Conservation (phyloP, 2,888 invertebrate genomes). For the Empis stercorea region DNA sequence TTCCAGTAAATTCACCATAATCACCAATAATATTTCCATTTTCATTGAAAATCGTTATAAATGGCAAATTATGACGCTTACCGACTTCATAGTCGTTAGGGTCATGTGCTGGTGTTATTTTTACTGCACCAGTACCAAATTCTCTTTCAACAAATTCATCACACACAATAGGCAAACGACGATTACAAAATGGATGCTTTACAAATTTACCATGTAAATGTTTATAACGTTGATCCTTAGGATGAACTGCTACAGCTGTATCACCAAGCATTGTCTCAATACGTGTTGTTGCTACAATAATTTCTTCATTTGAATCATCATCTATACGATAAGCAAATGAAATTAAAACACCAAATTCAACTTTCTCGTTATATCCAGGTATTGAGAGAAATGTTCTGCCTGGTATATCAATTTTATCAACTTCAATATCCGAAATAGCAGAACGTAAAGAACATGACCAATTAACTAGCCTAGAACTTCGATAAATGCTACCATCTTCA, state of each 20-base stretch:
- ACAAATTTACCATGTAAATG: constrained; percentile 70
- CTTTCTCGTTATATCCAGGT: constrained; percentile 56
- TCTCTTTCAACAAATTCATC: constrained; percentile 90
- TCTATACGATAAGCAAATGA: constrained; percentile 83
- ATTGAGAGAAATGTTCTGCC: constrained; percentile 77
- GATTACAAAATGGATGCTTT: constrained; percentile 75
- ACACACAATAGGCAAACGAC: constrained; percentile 73
- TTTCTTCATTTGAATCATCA: constrained; percentile 49
- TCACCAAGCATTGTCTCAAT: constrained; percentile 98
- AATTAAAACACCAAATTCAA: constrained; percentile 88
- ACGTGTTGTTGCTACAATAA: constrained; percentile 92
- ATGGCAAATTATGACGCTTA: constrained; percentile 72
- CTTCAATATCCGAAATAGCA: constrained; percentile 98
- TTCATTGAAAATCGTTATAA: constrained; percentile 82
- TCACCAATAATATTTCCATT: constrained; percentile 72
- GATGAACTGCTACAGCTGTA: constrained; percentile 96
- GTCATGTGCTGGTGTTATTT: constrained; percentile 97
- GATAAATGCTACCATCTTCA: constrained; percentile 78
- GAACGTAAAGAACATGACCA: constrained; percentile 96
- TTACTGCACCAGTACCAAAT: constrained; percentile 97
- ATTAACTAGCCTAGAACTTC: constrained; percentile 89
- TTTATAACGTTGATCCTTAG: constrained; percentile 73
- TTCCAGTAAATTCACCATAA: constrained; percentile 67
- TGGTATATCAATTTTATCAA: constrained; percentile 82
- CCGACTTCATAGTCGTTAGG: constrained; percentile 94